phyloP scores from a whole-genome alignment of 2,797 vertebrate species.

The Coluber constrictor region DNA sequence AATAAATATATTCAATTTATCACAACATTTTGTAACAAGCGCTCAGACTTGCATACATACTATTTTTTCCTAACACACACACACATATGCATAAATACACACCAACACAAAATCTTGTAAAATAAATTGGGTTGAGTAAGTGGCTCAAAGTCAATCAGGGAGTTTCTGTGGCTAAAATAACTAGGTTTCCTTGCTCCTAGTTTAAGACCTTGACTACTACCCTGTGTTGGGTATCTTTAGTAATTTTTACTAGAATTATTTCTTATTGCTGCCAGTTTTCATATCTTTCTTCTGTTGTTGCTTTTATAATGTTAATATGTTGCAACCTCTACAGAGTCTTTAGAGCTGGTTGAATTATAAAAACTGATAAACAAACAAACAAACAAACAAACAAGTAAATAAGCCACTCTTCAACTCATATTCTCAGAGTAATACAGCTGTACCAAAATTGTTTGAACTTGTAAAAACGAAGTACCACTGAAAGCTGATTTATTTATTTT shows the following conservation, averaged over 20 bases:
- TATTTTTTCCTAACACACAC: background rate
- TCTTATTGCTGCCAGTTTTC: background rate
- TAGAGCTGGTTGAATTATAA: background rate
- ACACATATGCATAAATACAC: background rate
- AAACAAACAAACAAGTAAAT: background rate
- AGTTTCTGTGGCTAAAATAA: background rate
- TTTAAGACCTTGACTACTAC: background rate
- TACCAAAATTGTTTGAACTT: background rate
- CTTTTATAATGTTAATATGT: background rate
- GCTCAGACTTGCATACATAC: background rate
- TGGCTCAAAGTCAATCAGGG: background rate
- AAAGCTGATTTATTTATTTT: background rate
- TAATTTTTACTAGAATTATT: background rate
- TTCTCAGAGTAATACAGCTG: background rate
- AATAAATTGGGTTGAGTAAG: background rate
- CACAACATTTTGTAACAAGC: background rate
- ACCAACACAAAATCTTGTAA: background rate
- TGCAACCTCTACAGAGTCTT: background rate
- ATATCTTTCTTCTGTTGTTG: background rate
- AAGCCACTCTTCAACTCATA: background rate
- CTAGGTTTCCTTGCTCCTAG: background rate
- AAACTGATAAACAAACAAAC: background rate
- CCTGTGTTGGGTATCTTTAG: background rate
- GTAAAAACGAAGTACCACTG: background rate
- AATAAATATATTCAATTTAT: background rate